Conservation (phyloP, 1,140 invertebrate species). For the Centruroides sculpturatus region DNA sequence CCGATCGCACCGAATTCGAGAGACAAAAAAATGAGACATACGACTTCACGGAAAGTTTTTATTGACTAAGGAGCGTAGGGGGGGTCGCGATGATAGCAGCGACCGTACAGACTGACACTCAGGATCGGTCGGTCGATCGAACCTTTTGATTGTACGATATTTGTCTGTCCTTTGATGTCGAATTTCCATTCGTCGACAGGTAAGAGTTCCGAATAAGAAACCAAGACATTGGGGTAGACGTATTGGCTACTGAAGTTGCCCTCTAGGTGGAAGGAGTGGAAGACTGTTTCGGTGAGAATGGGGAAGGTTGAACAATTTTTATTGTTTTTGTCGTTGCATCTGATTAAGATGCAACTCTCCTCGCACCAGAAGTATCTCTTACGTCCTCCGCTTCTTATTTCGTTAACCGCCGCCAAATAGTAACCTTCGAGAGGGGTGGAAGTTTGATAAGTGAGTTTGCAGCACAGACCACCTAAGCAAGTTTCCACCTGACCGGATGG, state of each 20-base stretch:
- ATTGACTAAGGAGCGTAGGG: too few species aligned
- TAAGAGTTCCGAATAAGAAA: neutral
- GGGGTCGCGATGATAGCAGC: constrained; percentile 7
- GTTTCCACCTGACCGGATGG: neutral
- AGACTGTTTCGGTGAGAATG: constrained; percentile 3
- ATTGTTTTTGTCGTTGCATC: neutral
- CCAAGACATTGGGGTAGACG: constrained; percentile 8
- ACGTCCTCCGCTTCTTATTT: neutral
- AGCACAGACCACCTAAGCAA: constrained; percentile 16
- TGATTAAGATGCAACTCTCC: neutral
- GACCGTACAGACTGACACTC: neutral
- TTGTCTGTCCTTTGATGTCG: neutral
- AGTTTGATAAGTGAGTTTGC: constrained; percentile 8
- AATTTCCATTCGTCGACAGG: neutral
- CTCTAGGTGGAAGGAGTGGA: neutral
- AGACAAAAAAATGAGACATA: too few species aligned
- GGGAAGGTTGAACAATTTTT: neutral
- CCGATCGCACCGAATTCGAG: too few species aligned
- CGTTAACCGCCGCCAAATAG: neutral
- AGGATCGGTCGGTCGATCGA: neutral
- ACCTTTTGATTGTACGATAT: neutral
- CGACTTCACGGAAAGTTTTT: too few species aligned
- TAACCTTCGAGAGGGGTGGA: neutral
- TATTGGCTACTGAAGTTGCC: neutral
- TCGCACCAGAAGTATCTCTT: neutral